Evolutionary conservation across 1,140 invertebrate genomes (phyloP).

Genomic region (Cotesia chilonis): DNA sequence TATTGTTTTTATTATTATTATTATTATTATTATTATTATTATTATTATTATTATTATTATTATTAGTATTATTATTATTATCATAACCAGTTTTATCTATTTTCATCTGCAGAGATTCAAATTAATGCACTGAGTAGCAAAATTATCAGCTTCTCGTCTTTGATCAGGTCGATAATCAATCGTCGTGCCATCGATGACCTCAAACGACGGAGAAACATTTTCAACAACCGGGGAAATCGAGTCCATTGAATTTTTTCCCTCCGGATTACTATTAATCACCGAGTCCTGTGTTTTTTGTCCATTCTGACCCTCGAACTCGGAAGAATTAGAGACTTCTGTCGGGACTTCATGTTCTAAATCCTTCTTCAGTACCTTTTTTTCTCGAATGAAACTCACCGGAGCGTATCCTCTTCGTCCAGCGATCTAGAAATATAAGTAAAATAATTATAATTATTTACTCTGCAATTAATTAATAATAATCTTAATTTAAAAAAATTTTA

Average conservation of each 20-base stretch:
- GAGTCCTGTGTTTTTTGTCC: too few relatives aligned
- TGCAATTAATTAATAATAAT: slow-evolving; percentile 3
- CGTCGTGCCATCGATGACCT: slow-evolving; percentile 65
- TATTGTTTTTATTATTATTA: too few relatives aligned
- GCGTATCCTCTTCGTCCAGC: slow-evolving; percentile 75
- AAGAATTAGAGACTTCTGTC: slow-evolving; percentile 53
- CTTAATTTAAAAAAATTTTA: not conserved
- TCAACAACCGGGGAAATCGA: slow-evolving; percentile 33
- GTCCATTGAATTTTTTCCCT: too few relatives aligned
- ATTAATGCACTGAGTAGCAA: too few relatives aligned
- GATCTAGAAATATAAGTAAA: slow-evolving; percentile 18
- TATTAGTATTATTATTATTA: too few relatives aligned
- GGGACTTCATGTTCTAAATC: slow-evolving; percentile 61
- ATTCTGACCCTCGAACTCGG: not conserved
- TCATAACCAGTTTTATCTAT: too few relatives aligned
- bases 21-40: too few relatives aligned
- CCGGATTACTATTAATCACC: too few relatives aligned
- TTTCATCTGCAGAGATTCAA: too few relatives aligned
- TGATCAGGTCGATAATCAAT: slow-evolving; percentile 50
- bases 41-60: too few relatives aligned
- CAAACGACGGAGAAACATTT: slow-evolving; percentile 53
- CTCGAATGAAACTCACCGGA: slow-evolving; percentile 68
- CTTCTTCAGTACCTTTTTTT: slow-evolving; percentile 64
- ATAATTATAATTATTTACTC: not conserved
- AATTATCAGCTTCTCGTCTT: slow-evolving; percentile 34